Evolutionary conservation across 2,797 vertebrate genomes (phyloP).

Genomic region (Dipus sagitta): DNA sequence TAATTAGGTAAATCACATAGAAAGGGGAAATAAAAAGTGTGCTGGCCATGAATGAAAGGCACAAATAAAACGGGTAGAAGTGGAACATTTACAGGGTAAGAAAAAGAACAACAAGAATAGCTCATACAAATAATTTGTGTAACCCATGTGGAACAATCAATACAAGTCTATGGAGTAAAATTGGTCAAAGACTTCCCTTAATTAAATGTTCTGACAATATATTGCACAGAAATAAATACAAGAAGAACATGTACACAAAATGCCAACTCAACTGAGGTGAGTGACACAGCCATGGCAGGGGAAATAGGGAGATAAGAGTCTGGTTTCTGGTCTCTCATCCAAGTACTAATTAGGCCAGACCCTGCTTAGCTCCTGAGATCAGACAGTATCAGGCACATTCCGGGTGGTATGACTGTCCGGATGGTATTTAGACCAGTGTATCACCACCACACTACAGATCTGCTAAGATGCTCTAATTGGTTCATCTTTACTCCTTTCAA

Average conservation of each 20-base stretch:
- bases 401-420: too few species aligned
- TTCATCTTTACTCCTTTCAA: slow-evolving; percentile 59
- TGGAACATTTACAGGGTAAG: background rate
- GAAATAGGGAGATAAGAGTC: background rate
- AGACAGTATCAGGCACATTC: too few species aligned
- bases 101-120: background rate
- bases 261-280: background rate
- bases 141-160: background rate
- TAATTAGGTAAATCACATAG: slow-evolving; percentile 36
- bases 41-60: background rate
- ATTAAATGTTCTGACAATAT: background rate
- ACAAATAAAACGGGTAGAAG: background rate
- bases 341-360: too few species aligned
- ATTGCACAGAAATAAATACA: slow-evolving; percentile 43
- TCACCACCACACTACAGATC: background rate
- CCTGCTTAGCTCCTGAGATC: too few species aligned
- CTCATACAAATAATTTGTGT: background rate
- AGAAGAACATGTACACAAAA: background rate
- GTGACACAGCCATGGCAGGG: background rate
- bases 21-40: slow-evolving; percentile 7
- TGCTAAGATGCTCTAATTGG: slow-evolving; percentile 18
- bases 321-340: background rate
- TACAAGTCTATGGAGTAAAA: slow-evolving; percentile 47
- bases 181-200: slow-evolving; percentile 36
- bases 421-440: background rate